phyloP scores from a whole-genome alignment of 1,140 invertebrate genomes.

The Frieseomelitta varia region DNA sequence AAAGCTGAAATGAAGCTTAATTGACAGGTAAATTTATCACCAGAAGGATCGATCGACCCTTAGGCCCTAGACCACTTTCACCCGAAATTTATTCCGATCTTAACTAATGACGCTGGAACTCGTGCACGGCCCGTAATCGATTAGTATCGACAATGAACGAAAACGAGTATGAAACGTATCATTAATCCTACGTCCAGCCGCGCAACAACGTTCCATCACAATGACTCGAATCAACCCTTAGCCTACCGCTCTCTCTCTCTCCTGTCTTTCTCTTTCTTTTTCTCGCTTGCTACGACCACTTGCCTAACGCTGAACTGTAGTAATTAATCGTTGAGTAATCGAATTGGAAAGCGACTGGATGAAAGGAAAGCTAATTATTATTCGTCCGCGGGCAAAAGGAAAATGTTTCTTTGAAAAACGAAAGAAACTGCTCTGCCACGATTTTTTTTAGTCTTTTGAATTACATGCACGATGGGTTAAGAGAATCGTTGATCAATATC shows the following conservation, averaged over 20 bases:
- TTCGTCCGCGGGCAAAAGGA: neutral
- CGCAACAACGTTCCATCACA: conserved; percentile 22
- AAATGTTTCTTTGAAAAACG: neutral
- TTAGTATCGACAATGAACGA: conserved; percentile 65
- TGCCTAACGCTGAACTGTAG: neutral
- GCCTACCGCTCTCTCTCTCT: neutral
- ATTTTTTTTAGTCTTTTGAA: neutral
- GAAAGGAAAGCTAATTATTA: conserved; percentile 19
- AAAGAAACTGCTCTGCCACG: neutral
- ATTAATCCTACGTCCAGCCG: conserved; percentile 46
- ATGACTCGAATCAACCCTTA: conserved; percentile 20
- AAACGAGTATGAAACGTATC: conserved; percentile 59
- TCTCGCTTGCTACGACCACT: neutral
- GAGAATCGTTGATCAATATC: neutral
- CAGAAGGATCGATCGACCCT: conserved; percentile 42
- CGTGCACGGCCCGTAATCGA: conserved; percentile 61
- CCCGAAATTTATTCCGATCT: conserved; percentile 55
- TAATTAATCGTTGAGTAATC: conserved; percentile 26
- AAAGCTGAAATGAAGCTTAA: conserved; percentile 47
- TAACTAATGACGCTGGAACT: conserved; percentile 46
- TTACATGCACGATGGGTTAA: neutral
- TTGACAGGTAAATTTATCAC: conserved; percentile 62
- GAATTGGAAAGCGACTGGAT: neutral
- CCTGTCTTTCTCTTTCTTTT: too few species aligned
- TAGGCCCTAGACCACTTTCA: conserved; percentile 53